Evolutionary conservation across 2,113 vertebrate genomes (phyloP), one percentile per base, ranked within the genome.

Genomic region (Semnornis frantzii): DNA sequence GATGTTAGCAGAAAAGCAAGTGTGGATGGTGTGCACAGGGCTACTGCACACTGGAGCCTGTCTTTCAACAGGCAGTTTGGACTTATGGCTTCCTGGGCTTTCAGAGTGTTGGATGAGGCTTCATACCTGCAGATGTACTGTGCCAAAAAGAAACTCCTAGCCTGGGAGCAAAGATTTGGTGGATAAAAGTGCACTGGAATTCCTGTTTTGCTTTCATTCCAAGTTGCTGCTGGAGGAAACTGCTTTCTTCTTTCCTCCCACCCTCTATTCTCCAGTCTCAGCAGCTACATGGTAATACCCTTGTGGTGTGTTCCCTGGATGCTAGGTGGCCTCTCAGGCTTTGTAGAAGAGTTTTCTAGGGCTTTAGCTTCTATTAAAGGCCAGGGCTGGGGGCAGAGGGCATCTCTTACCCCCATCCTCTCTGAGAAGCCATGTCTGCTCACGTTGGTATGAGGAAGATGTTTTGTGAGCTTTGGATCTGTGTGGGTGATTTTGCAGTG

Each of bases 401-500:
- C 14, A 16, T 28, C 18, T 52, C 55, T 63, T 71, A 13, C 12
- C 46, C 46, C 65, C 0, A 1, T 14, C 7, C 6, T 70, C 3
- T 52, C 80, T 2, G 2, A 63, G 18, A 8, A 34, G 15, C 2
- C 28, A 24, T 17, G 30, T 13, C n/a, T 3, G 2, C 5, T n/a
- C 21, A 54, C 8, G 5, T 1, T 21, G 30, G 8, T 57, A 42
- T 9, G 9, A n/a, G 20, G 17, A 72, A 65, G 13, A 12, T 44
- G 1, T 62, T 73, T 44, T 73, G 31, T 46, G n/a, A 80, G 50
- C 33, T 84, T 78, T 54, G 39, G n/a, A 34, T 63, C 4, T 17
- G 8, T 14, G 14, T 50, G 7, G 0, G 0, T 37, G 12, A 15
- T 34, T 39, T 8, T 18, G 25, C 12, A 24, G 4, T 42, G 89